Conservation (phyloP, 2,113 vertebrate genomes). For the Forbesichthys agassizii region DNA sequence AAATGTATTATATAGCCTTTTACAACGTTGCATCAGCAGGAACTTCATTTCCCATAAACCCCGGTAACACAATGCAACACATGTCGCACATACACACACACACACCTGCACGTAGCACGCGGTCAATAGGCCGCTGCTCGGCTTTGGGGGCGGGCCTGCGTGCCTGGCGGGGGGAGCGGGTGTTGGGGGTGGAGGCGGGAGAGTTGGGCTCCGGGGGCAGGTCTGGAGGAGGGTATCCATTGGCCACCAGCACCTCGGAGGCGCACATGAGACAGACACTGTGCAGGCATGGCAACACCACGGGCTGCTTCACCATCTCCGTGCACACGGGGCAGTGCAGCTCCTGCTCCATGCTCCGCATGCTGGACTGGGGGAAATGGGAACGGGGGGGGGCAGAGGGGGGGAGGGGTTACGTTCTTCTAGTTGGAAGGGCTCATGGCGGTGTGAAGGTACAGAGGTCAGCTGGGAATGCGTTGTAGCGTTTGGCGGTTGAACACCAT, state of each 20-base stretch:
- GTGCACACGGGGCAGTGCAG: slow-evolving; percentile 91
- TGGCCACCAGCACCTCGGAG: slow-evolving; percentile 90
- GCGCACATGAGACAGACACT: slow-evolving; percentile 93
- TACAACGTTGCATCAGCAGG: neutral
- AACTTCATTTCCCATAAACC: neutral
- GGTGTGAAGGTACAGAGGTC: neutral
- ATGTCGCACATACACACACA: neutral
- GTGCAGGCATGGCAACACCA: slow-evolving; percentile 92
- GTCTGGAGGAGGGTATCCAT: slow-evolving; percentile 84
- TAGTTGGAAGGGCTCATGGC: neutral
- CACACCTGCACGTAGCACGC: slow-evolving; percentile 87
- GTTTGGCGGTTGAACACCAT: no score
- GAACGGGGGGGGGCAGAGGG: neutral
- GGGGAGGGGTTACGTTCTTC: no score
- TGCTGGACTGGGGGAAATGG: slow-evolving; percentile 83
- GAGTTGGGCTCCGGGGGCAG: slow-evolving; percentile 92
- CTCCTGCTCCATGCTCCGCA: slow-evolving; percentile 96
- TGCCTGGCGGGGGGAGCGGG: slow-evolving; percentile 87
- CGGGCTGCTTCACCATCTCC: slow-evolving; percentile 92
- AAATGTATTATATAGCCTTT: neutral
- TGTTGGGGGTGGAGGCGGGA: slow-evolving; percentile 89
- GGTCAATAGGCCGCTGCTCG: slow-evolving; percentile 84
- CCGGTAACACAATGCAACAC: neutral
- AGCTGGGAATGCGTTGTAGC: no score
- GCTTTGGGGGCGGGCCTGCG: slow-evolving; percentile 84